Conservation (phyloP, 2,797 vertebrate genomes). For the Etheostoma nigrum region DNA sequence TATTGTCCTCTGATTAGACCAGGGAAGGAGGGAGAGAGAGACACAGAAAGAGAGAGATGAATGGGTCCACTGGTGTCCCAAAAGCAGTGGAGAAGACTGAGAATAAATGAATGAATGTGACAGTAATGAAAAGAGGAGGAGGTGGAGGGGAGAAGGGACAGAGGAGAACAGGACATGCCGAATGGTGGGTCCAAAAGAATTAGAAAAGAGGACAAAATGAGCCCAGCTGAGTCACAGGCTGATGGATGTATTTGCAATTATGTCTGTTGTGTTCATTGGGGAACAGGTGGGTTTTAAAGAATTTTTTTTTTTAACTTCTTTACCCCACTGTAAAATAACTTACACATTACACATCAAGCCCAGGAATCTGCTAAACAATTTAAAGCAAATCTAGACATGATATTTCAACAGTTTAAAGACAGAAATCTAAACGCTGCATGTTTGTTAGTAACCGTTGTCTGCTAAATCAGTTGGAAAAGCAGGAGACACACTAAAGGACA, state of each 20-base stretch:
- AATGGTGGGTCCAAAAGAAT: constrained; percentile 42
- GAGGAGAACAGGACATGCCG: constrained; percentile 58
- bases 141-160: constrained; percentile 20
- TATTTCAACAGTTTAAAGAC: not conserved
- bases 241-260: constrained; percentile 17
- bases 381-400: not conserved
- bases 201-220: constrained; percentile 45
- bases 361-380: not conserved
- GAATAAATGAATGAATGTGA: constrained; percentile 70
- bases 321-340: constrained; percentile 1
- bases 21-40: constrained; percentile 32
- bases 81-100: constrained; percentile 53
- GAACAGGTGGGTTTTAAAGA: constrained; percentile 22
- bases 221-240: constrained; percentile 29
- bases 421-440: not conserved
- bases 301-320: constrained; percentile 15
- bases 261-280: constrained; percentile 18
- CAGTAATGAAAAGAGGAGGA: constrained; percentile 71
- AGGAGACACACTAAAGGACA: not conserved
- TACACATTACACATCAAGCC: not conserved
- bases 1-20: constrained; percentile 61
- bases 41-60: constrained; percentile 41
- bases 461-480: not conserved
- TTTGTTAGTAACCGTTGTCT: not conserved
- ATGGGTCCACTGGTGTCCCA: constrained; percentile 56